Evolutionary conservation across 2,113 vertebrate genomes (phyloP).

Genomic region (Anser brachyrhynchus): DNA sequence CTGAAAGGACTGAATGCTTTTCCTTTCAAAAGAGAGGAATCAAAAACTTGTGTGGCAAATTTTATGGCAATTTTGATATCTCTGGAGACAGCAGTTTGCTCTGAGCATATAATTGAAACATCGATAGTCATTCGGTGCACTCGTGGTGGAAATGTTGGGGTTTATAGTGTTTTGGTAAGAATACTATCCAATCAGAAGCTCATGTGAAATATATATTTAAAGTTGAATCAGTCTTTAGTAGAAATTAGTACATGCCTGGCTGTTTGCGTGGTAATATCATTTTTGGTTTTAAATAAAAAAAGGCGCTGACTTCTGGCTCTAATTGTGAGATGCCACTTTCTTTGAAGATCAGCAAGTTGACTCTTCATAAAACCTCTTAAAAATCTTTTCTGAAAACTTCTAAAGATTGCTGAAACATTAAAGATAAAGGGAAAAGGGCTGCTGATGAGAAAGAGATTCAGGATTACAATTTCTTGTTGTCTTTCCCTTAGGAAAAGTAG

Average conservation of each 20-base stretch:
- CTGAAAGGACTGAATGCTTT: background rate
- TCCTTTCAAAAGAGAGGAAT: background rate
- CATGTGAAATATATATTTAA: background rate
- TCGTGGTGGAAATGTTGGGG: background rate
- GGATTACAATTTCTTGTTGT: background rate
- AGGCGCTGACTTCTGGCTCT: background rate
- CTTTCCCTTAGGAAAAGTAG: background rate
- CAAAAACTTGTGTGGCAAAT: background rate
- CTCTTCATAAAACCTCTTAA: background rate
- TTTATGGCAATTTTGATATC: background rate
- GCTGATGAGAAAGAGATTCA: background rate
- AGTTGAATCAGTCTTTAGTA: background rate
- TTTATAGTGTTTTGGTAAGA: background rate
- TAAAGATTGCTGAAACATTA: fast-evolving
- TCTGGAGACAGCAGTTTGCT: background rate
- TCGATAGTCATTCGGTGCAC: background rate
- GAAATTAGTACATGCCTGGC: background rate
- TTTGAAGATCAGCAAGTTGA: background rate
- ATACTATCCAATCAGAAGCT: background rate
- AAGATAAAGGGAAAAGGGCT: background rate
- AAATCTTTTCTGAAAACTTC: background rate
- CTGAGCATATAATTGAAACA: background rate
- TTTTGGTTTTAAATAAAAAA: background rate
- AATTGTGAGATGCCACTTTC: background rate
- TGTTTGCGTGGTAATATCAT: background rate